phyloP scores from a whole-genome alignment of 2,113 vertebrate species.

The Clinocottus analis region DNA sequence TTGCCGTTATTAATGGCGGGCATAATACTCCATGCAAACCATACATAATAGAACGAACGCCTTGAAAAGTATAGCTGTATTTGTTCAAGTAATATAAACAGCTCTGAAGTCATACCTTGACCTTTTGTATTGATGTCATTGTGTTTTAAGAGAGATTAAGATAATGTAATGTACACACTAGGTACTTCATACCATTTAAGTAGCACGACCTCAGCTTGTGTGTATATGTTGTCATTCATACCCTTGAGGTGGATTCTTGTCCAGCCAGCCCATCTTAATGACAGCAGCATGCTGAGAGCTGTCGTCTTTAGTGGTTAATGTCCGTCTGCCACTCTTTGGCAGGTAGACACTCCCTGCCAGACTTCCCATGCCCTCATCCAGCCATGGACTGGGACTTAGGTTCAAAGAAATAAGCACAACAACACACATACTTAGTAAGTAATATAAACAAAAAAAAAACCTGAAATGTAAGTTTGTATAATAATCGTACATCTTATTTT shows the following conservation, averaged over 20 bases:
- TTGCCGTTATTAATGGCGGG: neutral
- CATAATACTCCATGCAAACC: neutral
- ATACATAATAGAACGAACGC: neutral
- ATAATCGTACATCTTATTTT: neutral
- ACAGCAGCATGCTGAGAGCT: conserved; percentile 66
- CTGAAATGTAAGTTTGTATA: neutral
- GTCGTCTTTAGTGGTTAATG: conserved; percentile 43
- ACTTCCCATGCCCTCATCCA: conserved; percentile 54
- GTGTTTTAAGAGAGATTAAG: neutral
- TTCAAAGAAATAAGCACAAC: conserved; percentile 14
- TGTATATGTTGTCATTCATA: conserved; percentile 61
- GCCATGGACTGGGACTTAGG: conserved; percentile 69
- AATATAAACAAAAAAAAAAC: neutral
- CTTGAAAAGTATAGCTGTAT: neutral
- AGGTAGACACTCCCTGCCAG: conserved; percentile 69
- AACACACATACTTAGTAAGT: neutral
- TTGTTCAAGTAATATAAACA: neutral
- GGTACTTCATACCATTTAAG: neutral
- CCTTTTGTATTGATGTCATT: neutral
- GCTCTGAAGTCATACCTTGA: neutral
- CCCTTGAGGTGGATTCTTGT: conserved; percentile 96
- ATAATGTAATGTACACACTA: neutral
- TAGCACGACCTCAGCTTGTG: neutral
- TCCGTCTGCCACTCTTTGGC: conserved; percentile 45
- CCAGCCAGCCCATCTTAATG: conserved; percentile 92